Evolutionary conservation across 2,113 vertebrate species (phyloP).

Genomic region (Brachyhypopomus occidentalis): DNA sequence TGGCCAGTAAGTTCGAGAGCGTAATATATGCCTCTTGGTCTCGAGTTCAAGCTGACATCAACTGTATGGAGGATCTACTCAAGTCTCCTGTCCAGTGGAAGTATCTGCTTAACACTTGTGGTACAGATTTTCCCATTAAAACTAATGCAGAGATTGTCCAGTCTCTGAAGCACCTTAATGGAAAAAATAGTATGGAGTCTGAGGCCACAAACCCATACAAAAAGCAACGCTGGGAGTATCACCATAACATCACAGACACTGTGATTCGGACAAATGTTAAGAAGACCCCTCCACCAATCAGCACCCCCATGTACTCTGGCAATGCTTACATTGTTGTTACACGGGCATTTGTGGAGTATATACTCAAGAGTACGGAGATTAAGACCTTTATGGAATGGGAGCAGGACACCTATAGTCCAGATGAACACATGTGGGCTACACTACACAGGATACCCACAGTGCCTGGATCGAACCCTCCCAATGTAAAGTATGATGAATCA

Average conservation of each 20-base stretch:
- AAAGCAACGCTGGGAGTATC: slow-evolving; percentile 77
- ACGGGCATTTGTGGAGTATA: slow-evolving; percentile 79
- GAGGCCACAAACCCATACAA: slow-evolving; percentile 71
- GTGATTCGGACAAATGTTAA: slow-evolving; percentile 51
- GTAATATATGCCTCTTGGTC: slow-evolving; percentile 90
- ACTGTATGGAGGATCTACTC: slow-evolving; percentile 89
- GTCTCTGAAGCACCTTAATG: slow-evolving; percentile 75
- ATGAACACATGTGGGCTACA: slow-evolving; percentile 93
- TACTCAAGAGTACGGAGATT: slow-evolving; percentile 67
- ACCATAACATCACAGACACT: slow-evolving; percentile 56
- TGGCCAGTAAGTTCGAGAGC: slow-evolving; percentile 77
- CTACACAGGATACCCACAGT: slow-evolving; percentile 80
- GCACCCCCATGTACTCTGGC: slow-evolving; percentile 80
- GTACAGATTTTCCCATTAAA: slow-evolving; percentile 92
- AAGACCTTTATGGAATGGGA: slow-evolving; percentile 81
- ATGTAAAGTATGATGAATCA: slow-evolving; percentile 77
- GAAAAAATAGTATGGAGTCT: slow-evolving; percentile 85
- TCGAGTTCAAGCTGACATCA: slow-evolving; percentile 89
- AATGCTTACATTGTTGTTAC: slow-evolving; percentile 84
- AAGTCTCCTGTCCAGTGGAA: slow-evolving; percentile 76
- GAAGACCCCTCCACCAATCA: slow-evolving; percentile 76
- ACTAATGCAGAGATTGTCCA: slow-evolving; percentile 85
- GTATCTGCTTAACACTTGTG: slow-evolving; percentile 90
- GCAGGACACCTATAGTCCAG: slow-evolving; percentile 90
- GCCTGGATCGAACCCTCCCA: slow-evolving; percentile 76